phyloP scores from a whole-genome alignment of 2,113 vertebrate genomes.

The Panthera leo region DNA sequence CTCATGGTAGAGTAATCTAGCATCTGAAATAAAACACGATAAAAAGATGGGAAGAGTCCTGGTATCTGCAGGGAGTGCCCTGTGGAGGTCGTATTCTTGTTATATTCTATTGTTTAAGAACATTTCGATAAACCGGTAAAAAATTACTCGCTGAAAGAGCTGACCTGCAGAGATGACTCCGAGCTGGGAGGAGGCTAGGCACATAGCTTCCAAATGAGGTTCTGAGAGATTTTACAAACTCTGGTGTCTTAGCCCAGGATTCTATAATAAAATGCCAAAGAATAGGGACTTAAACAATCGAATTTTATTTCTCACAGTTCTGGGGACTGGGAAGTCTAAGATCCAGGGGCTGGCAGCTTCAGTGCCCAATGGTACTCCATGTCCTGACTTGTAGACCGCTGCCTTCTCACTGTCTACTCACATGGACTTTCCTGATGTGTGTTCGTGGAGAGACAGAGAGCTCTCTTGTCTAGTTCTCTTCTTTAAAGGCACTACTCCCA shows the following conservation, averaged over 20 bases:
- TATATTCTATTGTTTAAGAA: not conserved
- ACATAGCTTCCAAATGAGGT: not conserved
- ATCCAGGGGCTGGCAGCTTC: not conserved
- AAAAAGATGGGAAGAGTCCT: not conserved
- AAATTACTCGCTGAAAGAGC: not conserved
- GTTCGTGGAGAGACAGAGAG: not conserved
- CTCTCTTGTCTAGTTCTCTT: no score
- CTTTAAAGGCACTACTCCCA: not conserved
- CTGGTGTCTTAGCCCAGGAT: not conserved
- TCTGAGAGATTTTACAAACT: not conserved
- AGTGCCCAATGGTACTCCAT: rapidly evolving
- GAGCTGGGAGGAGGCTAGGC: not conserved
- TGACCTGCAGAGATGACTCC: not conserved
- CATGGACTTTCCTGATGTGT: rapidly evolving
- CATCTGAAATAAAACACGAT: not conserved
- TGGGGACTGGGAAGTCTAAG: not conserved
- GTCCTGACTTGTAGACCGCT: no score
- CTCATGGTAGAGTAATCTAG: not conserved
- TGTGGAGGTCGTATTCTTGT: not conserved
- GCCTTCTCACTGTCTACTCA: not conserved
- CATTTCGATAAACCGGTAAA: not conserved
- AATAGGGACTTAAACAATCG: not conserved
- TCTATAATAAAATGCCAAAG: not conserved
- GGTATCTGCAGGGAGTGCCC: not conserved
- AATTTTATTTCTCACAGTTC: not conserved